These are phyloP conservation scores for Carassius auratus DNA, from an alignment of 2,113 vertebrate genomes.

Conservation along the genomic window DNA sequence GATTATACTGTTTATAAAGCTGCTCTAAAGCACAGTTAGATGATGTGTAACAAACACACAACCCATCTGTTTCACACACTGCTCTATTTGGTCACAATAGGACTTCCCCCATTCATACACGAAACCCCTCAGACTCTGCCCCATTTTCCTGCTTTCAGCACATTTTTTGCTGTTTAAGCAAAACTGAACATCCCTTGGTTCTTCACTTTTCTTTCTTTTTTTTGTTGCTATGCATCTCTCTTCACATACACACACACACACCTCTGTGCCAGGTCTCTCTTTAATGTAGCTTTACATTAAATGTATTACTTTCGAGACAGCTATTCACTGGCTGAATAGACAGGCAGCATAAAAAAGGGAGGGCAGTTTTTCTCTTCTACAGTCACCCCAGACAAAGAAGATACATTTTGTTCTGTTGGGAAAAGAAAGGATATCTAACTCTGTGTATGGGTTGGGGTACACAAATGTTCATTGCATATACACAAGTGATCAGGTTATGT, in stretches of 20 bases:
- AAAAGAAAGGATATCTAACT: constrained; percentile 45
- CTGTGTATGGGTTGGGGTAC: background rate
- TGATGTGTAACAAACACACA: background rate
- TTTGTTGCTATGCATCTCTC: constrained; percentile 58
- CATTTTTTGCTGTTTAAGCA: constrained; percentile 78
- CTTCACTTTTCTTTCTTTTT: constrained; percentile 52
- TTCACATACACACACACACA: constrained; percentile 47
- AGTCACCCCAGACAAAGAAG: constrained; percentile 70
- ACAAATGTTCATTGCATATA: constrained; percentile 43
- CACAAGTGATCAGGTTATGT: constrained; percentile 6
- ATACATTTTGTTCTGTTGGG: constrained; percentile 61
- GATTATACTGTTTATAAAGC: background rate
- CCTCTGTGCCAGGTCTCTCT: constrained; percentile 64
- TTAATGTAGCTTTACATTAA: constrained; percentile 74
- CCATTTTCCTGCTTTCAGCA: constrained; percentile 76
- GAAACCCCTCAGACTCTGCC: constrained; percentile 58
- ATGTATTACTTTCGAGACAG: constrained; percentile 65
- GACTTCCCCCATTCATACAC: constrained; percentile 58
- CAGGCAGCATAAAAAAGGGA: constrained; percentile 8
- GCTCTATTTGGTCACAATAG: constrained; percentile 61
- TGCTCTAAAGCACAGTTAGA: background rate
- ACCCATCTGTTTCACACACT: background rate
- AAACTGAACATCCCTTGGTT: constrained; percentile 68
- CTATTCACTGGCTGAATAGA: constrained; percentile 60
- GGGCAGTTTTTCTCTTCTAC: constrained; percentile 51